These are phyloP conservation scores for Trachelus iudaicus DNA, from an alignment of 2,888 invertebrate species.

Conservation along the genomic window DNA sequence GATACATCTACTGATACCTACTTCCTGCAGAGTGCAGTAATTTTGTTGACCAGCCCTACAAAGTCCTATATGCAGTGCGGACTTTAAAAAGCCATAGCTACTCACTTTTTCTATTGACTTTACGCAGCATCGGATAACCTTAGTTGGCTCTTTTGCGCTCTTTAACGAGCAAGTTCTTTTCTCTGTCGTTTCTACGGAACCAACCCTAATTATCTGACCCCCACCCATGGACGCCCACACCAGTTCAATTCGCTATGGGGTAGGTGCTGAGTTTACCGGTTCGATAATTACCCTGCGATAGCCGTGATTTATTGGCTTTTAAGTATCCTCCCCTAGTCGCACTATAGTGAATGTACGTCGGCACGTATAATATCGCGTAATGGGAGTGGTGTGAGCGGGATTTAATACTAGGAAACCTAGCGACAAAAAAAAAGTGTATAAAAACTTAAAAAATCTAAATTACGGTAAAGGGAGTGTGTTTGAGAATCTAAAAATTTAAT, in stretches of 20 bases:
- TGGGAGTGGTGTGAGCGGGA: not conserved
- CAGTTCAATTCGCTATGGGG: not conserved
- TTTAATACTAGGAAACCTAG: not conserved
- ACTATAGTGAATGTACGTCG: not conserved
- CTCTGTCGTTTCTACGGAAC: not conserved
- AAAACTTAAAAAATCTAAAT: not conserved
- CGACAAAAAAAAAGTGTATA: not conserved
- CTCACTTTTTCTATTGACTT: not conserved
- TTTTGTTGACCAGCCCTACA: not conserved
- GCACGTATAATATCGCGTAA: not conserved
- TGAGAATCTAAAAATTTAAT: not conserved
- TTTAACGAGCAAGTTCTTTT: not conserved
- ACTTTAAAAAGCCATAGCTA: not conserved
- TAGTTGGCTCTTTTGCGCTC: not conserved
- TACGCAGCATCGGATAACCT: not conserved
- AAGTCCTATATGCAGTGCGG: not conserved
- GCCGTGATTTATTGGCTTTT: conserved; percentile 2
- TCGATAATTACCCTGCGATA: conserved; percentile 1
- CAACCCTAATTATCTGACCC: not conserved
- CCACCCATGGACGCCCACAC: not conserved
- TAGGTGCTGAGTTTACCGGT: not conserved
- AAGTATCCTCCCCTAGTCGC: not conserved
- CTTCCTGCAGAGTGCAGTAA: not conserved
- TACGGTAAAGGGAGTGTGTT: not conserved
- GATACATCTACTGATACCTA: not conserved